Percentiles rank a stretch among this genome's conserved stretches.
Conservation (phyloP, 2,888 invertebrate species). For the Melikaiella ostensackeni region DNA sequence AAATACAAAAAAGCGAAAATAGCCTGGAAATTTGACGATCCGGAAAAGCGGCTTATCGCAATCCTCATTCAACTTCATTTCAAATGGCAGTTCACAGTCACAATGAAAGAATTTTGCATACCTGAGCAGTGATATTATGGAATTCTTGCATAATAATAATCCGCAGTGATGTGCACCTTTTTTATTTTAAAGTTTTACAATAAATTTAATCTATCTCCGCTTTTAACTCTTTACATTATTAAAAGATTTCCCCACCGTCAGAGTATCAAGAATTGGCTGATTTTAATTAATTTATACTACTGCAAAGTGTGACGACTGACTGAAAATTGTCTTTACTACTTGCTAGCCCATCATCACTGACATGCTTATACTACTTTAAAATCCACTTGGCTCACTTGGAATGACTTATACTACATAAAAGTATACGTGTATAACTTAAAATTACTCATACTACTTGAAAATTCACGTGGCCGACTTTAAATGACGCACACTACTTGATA, state of each 20-base stretch:
- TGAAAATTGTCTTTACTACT: too few relatives aligned
- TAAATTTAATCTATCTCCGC: too few relatives aligned
- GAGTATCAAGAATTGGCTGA: too few relatives aligned
- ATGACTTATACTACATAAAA: background rate
- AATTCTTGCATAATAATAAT: slow-evolving; percentile 12
- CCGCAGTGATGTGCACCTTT: background rate
- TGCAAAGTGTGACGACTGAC: too few relatives aligned
- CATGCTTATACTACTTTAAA: background rate
- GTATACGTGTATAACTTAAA: background rate
- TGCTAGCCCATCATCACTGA: background rate
- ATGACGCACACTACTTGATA: too few relatives aligned
- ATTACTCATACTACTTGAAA: background rate
- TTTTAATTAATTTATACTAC: too few relatives aligned
- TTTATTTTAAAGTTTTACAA: background rate
- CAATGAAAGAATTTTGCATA: slow-evolving; percentile 46
- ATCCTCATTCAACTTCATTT: slow-evolving; percentile 45
- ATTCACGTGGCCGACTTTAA: too few relatives aligned
- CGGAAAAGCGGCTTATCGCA: slow-evolving; percentile 46
- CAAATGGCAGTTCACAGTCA: slow-evolving; percentile 48
- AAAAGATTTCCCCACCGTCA: too few relatives aligned
- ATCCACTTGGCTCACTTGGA: too few relatives aligned
- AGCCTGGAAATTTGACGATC: slow-evolving; percentile 36
- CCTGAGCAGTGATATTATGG: slow-evolving; percentile 45
- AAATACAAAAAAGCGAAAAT: slow-evolving; percentile 12
- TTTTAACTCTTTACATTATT: too few relatives aligned